Evolutionary conservation across 2,888 invertebrate species (phyloP), one percentile per base, ranked within the genome.

Genomic region (Lottia gigantea): DNA sequence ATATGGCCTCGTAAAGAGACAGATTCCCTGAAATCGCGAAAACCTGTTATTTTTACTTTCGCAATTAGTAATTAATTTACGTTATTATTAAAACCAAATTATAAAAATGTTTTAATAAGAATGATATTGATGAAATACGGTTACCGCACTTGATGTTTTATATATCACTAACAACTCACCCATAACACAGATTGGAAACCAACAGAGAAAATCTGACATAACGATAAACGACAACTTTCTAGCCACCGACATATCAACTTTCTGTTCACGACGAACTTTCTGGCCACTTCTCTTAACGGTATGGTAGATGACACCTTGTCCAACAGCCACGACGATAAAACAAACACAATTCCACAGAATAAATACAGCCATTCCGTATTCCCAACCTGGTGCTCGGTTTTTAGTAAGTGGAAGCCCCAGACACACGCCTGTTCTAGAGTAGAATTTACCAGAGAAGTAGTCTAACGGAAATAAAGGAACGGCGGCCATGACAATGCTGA

Each of bases 381-480:
- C 84, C 85, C 86, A 86, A 7, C 88, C 88, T 15, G 85, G 80
- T 0, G 83, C 81, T 49, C 77, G 75, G 64, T 85, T 82, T 23
- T 81, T 79, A 11, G 87, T 87, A 23, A 88, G 82, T 40, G 87
- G 87, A 11, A 87, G 75, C 0, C 87, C 84, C 23, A 88, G 74
- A 72, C 88, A 88, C 4, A 87, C 86, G 1, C 75, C 79, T 0
- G 86, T 85, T 46, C 86, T 75, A 8, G 85, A 79, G 65, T 84
- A 86, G 71, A 84, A 86, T 64, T 82, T 68, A 16, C 79, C 81
- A 63, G 80, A 75, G 70, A 88, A 87, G 68, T 86, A 85, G 0
- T 74, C 71, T 6, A 62, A 45, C 68, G 82, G 80, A 6, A 86
- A 61, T 14, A 88, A 71, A 3, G 88, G 88, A 14, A 85, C 67